Percentiles rank a stretch among this genome's conserved stretches.
These are phyloP conservation scores for Oxyruncus cristatus DNA, from an alignment of 2,113 vertebrate genomes.

Conservation along the genomic window DNA sequence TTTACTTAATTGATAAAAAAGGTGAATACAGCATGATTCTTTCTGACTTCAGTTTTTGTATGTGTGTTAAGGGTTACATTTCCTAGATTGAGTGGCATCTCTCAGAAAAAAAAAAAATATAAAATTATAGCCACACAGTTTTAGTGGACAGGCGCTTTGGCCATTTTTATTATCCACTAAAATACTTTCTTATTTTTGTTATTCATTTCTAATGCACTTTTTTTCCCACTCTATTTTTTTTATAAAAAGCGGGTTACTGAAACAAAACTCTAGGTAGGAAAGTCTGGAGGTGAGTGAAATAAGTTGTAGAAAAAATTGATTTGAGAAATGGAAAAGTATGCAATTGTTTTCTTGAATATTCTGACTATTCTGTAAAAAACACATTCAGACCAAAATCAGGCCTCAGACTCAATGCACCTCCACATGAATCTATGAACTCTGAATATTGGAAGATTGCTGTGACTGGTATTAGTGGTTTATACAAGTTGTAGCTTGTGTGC, in stretches of 20 bases:
- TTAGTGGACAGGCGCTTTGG: not conserved
- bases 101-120: not conserved
- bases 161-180: not conserved
- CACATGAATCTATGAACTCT: not conserved
- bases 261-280: not conserved
- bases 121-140: not conserved
- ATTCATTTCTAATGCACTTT: not conserved
- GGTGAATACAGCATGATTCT: not conserved
- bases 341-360: not conserved
- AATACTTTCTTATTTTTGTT: not conserved
- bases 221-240: rapidly evolving
- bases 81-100: not conserved
- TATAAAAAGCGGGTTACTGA: not conserved
- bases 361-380: not conserved
- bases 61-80: not conserved
- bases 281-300: not conserved
- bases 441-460: not conserved
- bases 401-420: not conserved
- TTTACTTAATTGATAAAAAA: not conserved
- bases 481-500: not conserved
- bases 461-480: not conserved
- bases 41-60: not conserved
- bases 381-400: not conserved
- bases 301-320: not conserved
- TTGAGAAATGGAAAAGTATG: not conserved